Conservation (phyloP, 2,113 vertebrate genomes). For the Brevimyrus niger region DNA sequence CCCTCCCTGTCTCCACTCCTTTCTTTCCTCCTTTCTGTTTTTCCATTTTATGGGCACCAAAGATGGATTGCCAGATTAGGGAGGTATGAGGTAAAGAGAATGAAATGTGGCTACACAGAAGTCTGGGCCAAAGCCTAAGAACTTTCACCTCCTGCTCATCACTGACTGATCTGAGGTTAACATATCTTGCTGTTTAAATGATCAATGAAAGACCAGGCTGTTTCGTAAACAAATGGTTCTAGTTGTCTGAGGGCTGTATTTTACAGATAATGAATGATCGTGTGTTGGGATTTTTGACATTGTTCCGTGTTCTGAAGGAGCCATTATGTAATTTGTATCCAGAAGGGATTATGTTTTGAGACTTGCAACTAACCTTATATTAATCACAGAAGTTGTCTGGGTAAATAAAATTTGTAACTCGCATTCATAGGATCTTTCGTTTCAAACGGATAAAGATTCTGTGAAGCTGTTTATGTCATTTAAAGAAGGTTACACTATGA, state of each 20-base stretch:
- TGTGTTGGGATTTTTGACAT: not conserved
- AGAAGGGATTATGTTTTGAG: not conserved
- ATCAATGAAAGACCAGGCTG: not conserved
- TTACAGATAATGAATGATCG: not conserved
- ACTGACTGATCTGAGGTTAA: not conserved
- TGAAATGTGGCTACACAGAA: not conserved
- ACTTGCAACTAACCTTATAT: not conserved
- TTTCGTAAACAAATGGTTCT: not conserved
- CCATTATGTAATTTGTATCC: not conserved
- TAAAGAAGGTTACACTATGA: not conserved
- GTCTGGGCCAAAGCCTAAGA: not conserved
- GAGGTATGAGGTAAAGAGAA: not conserved
- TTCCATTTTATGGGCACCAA: not conserved
- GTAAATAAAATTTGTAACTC: not conserved
- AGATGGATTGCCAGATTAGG: not conserved
- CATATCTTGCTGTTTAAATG: not conserved
- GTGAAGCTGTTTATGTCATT: not conserved
- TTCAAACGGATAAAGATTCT: not conserved
- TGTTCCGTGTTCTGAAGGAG: not conserved
- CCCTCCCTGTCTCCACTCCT: not conserved
- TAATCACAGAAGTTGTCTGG: not conserved
- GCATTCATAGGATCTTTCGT: not conserved
- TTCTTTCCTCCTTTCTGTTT: not conserved
- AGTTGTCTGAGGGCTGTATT: not conserved
- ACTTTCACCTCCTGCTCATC: not conserved